Conservation (phyloP, 2,797 vertebrate genomes). For the Takifugu rubripes region DNA sequence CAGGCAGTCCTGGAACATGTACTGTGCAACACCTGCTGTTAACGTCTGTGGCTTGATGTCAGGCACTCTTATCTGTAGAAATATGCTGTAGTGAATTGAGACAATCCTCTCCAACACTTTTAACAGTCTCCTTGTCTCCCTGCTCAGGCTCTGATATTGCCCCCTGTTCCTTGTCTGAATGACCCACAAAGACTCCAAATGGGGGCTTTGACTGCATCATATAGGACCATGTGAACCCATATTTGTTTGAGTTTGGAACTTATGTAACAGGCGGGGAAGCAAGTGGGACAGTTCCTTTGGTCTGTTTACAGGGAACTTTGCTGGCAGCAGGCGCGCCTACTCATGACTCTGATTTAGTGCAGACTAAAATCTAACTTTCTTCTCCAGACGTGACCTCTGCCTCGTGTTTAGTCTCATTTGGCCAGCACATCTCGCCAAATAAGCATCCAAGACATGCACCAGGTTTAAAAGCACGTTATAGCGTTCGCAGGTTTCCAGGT, state of each 20-base stretch:
- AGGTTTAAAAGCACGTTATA: conserved; percentile 14
- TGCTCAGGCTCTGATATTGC: conserved; percentile 8
- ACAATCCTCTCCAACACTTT: conserved; percentile 17
- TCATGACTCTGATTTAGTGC: conserved; percentile 59
- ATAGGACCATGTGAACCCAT: conserved; percentile 6
- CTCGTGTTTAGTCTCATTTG: conserved; percentile 47
- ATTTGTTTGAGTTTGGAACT: conserved; percentile 47
- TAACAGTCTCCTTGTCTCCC: conserved; percentile 19
- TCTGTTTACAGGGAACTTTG: conserved; percentile 61
- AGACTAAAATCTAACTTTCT: conserved; percentile 38
- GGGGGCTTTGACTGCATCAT: conserved; percentile 22
- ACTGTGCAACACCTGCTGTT: neutral
- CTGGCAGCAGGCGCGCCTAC: conserved; percentile 50
- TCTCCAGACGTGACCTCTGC: conserved; percentile 13
- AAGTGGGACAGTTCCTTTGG: conserved; percentile 42
- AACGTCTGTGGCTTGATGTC: neutral
- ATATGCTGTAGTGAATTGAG: conserved; percentile 20
- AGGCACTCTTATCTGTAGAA: neutral
- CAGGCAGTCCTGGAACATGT: too few species aligned
- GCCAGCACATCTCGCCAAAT: conserved; percentile 23
- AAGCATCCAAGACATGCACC: conserved; percentile 15
- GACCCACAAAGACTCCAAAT: conserved; percentile 6
- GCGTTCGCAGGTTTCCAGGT: conserved; percentile 5
- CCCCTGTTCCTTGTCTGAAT: conserved; percentile 41
- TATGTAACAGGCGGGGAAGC: conserved; percentile 46